Evolutionary conservation across 2,888 invertebrate genomes (phyloP), one percentile per base, ranked within the genome.

Genomic region (Trimorus sp.): DNA sequence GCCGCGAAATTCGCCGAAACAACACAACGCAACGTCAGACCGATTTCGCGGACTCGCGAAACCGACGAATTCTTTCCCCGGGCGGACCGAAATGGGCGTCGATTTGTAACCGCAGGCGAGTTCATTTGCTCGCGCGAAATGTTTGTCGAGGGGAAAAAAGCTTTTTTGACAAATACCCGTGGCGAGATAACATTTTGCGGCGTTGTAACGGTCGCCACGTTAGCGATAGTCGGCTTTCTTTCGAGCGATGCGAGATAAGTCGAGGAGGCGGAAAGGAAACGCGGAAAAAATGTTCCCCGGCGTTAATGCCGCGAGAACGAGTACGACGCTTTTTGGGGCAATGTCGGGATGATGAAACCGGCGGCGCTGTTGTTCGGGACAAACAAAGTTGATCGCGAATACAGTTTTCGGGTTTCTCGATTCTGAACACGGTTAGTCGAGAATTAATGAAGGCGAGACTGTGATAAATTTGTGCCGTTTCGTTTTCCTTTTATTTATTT

Each of bases 121-220:
- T 49, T 62, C 42, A 62, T 62, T 48, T 62, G 14, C 49, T 26
- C 1, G 45, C 6, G 60, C 15, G 51, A 63, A 63, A 63, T 51
- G 62, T 62, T 26, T 45, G 9, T 48, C 4, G 26, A 26, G 26
- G 26, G 26, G 26, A 26, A 26, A 26, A 26, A 26, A 26, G 26
- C 26, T 63, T 66, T 59, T 74, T 74, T 59, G 65, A 59, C 74
- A 51, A 66, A 74, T 59, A 66, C 26, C 48, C 42, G 62, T 36
- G 59, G 65, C 40, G 59, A 66, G 74, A 74, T 74, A 74, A 74
- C 65, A 42, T 74, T 74, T 65, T 66, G 56, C 54, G 15, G 40
- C 59, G 58, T 63, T 66, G 26, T 26, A 26, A 26, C 26, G 26
- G 26, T 26, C 26, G 26, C 26, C 26, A 26, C 26, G 26, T 26